Evolutionary conservation across 1,140 invertebrate genomes (phyloP).

Genomic region (Eulimnadia texana): DNA sequence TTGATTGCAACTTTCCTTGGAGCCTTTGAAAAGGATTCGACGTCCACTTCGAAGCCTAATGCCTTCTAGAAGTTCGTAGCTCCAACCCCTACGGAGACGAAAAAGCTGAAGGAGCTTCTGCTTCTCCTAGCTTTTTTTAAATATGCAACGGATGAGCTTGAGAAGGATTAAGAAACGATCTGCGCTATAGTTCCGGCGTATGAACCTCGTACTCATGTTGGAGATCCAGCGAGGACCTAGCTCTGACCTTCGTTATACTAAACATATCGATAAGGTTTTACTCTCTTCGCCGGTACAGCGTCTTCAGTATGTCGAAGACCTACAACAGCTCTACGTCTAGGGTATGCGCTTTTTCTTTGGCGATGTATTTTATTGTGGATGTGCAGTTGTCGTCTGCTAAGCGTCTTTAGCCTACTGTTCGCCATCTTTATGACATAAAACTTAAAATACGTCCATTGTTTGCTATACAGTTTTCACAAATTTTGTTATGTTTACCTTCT

Average conservation of each 20-base stretch:
- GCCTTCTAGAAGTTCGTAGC: constrained; percentile 4
- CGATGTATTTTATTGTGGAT: not conserved
- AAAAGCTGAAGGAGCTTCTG: constrained; percentile 1
- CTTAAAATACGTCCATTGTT: too few relatives aligned
- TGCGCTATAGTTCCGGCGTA: not conserved
- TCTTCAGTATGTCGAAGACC: not conserved
- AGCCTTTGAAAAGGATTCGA: constrained; percentile 2
- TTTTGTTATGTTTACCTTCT: too few relatives aligned
- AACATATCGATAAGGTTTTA: not conserved
- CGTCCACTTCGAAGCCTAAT: not conserved
- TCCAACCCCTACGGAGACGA: constrained; percentile 1
- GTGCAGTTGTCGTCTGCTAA: too few relatives aligned
- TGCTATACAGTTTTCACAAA: too few relatives aligned
- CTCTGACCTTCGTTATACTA: not conserved
- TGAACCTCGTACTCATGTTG: not conserved
- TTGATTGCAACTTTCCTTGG: not conserved
- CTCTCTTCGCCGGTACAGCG: not conserved
- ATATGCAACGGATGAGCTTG: constrained; percentile 2
- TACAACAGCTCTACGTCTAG: not conserved
- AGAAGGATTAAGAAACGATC: not conserved
- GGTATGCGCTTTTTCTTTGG: not conserved
- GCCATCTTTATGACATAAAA: too few relatives aligned
- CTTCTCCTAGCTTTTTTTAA: not conserved
- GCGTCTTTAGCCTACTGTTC: too few relatives aligned
- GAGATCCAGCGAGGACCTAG: not conserved